These are phyloP conservation scores for Chrysocyon brachyurus DNA, from an alignment of 2,797 vertebrate species.

Conservation along the genomic window DNA sequence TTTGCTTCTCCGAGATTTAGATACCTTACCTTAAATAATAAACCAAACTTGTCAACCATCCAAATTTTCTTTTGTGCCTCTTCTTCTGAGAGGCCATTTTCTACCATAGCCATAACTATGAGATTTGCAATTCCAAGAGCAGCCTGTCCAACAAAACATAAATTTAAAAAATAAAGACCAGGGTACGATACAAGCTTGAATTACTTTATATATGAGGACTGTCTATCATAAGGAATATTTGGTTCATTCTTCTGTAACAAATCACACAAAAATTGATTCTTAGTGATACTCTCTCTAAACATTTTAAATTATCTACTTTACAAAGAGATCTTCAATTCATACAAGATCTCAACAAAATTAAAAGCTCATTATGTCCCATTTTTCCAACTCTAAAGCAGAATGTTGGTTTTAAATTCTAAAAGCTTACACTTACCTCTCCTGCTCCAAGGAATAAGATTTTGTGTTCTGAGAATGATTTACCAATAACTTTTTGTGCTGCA, in stretches of 20 bases:
- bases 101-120: slow-evolving; percentile 97
- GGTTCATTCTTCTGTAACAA: neutral
- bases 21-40: slow-evolving; percentile 93
- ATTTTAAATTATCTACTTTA: slow-evolving; percentile 46
- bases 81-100: slow-evolving; percentile 91
- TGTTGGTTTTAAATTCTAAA: slow-evolving; percentile 35
- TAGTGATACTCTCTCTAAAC: slow-evolving; percentile 10
- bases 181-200: neutral
- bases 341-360: neutral
- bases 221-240: neutral
- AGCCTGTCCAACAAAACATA: slow-evolving; percentile 88
- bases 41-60: slow-evolving; percentile 97
- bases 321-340: neutral
- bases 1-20: neutral
- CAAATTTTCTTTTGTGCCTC: slow-evolving; percentile 94
- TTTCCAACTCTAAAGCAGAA: slow-evolving; percentile 47
- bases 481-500: slow-evolving; percentile 93
- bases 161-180: slow-evolving; percentile 32
- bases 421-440: slow-evolving; percentile 93
- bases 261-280: neutral
- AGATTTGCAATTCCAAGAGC: slow-evolving; percentile 98
- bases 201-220: slow-evolving; percentile 6
- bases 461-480: slow-evolving; percentile 94
- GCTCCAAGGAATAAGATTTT: slow-evolving; percentile 97
- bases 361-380: neutral